Conservation (phyloP, 1,140 invertebrate genomes). For the Drosophila rhopaloa region DNA sequence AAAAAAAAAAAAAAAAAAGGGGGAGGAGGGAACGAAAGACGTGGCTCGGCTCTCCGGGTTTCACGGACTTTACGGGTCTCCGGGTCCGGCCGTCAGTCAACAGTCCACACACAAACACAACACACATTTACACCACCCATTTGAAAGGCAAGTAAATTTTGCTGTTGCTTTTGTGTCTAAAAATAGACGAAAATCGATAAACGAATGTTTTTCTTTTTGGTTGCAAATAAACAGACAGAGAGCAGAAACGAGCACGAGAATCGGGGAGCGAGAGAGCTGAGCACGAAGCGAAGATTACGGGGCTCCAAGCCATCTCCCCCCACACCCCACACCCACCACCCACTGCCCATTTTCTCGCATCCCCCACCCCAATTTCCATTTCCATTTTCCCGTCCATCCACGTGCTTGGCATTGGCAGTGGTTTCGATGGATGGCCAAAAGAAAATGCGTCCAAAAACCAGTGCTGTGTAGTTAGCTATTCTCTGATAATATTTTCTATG, state of each 20-base stretch:
- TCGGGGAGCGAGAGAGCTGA: constrained; percentile 21
- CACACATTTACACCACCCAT: constrained; percentile 51
- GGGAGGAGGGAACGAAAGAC: neutral
- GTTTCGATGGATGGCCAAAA: constrained; percentile 25
- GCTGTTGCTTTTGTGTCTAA: constrained; percentile 65
- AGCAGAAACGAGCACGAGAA: constrained; percentile 4
- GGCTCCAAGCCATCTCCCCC: constrained; percentile 3
- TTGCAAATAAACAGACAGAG: constrained; percentile 62
- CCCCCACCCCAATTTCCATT: constrained; percentile 5
- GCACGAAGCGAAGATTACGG: constrained; percentile 52
- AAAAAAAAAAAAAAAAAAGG: constrained; percentile 4
- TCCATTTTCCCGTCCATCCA: constrained; percentile 35
- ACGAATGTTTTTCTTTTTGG: constrained; percentile 73
- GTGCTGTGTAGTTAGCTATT: constrained; percentile 7
- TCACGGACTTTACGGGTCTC: constrained; percentile 12
- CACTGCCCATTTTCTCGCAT: constrained; percentile 5
- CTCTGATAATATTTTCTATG: neutral
- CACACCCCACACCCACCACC: neutral
- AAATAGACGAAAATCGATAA: constrained; percentile 84
- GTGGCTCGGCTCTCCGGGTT: constrained; percentile 29
- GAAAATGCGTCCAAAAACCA: constrained; percentile 6
- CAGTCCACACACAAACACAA: constrained; percentile 26
- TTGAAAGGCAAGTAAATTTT: constrained; percentile 78
- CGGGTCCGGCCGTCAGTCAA: constrained; percentile 29
- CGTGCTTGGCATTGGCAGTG: constrained; percentile 75